phyloP scores from a whole-genome alignment of 2,888 invertebrate species.

The Dugesia japonica region DNA sequence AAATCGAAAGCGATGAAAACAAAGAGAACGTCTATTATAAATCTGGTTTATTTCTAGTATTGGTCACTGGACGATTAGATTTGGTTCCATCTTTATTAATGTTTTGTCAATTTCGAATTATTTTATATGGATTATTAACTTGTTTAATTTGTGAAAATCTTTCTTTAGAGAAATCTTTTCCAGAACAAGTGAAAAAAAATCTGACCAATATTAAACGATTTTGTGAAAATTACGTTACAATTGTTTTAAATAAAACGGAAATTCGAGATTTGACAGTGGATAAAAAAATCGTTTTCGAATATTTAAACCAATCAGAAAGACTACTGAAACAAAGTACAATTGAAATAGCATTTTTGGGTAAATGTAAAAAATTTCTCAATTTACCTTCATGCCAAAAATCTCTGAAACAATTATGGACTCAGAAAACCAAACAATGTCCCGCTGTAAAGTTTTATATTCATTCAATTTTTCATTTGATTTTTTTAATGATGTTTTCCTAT shows the following conservation, averaged over 20 bases:
- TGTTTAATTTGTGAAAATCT: not conserved
- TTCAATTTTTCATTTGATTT: slow-evolving; percentile 5
- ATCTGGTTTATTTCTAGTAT: not conserved
- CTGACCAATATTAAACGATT: not conserved
- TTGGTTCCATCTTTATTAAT: not conserved
- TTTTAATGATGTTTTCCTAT: slow-evolving; percentile 26
- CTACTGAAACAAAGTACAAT: not conserved
- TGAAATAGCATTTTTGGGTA: slow-evolving; percentile 6
- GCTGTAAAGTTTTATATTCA: not conserved
- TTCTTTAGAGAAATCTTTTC: not conserved
- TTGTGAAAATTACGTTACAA: not conserved
- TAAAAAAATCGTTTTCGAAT: not conserved
- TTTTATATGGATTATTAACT: not conserved
- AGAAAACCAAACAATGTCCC: not conserved
- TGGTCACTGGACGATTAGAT: not conserved
- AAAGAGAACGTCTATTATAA: not conserved
- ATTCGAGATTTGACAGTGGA: not conserved
- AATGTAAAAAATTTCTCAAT: slow-evolving; percentile 23
- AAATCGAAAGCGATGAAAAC: not conserved
- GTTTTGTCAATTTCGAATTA: not conserved
- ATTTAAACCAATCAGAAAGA: not conserved
- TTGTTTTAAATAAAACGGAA: not conserved
- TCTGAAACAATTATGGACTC: not conserved
- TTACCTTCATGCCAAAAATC: slow-evolving; percentile 28
- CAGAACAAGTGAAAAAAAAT: not conserved